Evolutionary conservation across 2,113 vertebrate genomes (phyloP), one percentile per base, ranked within the genome.

Genomic region (Pica pica): DNA sequence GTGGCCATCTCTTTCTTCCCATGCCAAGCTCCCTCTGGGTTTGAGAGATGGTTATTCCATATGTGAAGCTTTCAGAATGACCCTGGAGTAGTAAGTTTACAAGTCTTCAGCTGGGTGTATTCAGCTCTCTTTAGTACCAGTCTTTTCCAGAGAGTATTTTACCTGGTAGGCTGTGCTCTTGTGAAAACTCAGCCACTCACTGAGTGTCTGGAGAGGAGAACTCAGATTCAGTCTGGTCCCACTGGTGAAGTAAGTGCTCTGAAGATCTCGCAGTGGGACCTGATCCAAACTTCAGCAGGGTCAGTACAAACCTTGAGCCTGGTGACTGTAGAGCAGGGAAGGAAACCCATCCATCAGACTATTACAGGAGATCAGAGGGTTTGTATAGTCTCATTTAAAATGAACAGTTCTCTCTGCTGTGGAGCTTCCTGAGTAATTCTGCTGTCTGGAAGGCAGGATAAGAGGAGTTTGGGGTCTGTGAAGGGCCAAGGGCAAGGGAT

Each of bases 31-130:
- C n/a, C 46, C 52, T 85, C 47, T 63, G 70, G 49, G 11, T 90
- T 88, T 85, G 75, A 67, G 94, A 68, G 42, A 69, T 88, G 50
- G 3, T 55, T 95, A 78, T 94, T 94, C 87, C 93, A 61, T 85
- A 39, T 0, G 24, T 49, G 44, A 80, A 49, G 52, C 61, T 74
- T 90, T 79, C 59, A 52, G 55, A 74, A 70, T 57, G 35, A 83
- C 35, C 39, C 30, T 31, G 52, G 46, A 63, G 23, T 63, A 63
- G 23, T 63, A 63, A 57, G 14, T 87, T 87, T 91, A 37, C 19
- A 63, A 76, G 35, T 52, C 39, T 87, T 87, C 33, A 49, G 37
- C 37, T 68, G 53, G 27, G 22, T 69, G 30, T 52, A 35, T 85
- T 90, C 24, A 53, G 55, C 47, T 94, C 71, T 3, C 4, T 57